Evolutionary conservation across 2,888 invertebrate species (phyloP), one percentile per base, ranked within the genome.

Genomic region (Agrypnus murinus): DNA sequence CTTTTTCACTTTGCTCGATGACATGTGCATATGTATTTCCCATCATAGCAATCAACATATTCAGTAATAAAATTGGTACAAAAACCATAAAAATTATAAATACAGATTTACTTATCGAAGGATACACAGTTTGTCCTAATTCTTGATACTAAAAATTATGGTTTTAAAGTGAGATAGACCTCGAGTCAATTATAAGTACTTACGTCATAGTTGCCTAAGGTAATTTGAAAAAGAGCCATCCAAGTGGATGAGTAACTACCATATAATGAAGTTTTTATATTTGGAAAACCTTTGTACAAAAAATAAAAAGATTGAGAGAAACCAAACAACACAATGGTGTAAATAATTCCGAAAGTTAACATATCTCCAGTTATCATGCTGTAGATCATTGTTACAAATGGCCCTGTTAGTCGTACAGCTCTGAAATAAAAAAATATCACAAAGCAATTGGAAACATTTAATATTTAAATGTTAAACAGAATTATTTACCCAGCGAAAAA

Each of bases 11-110:
- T 83, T 98, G 97, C 83, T 97, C 96, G 78, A 98, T 99, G 70
- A 99, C 97, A 79, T 96, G 95, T 0, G 97, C 96, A 84, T 99
- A 99, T 0, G 99, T 99, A 86, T 99, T 99, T 36, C 99, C 99
- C 99, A 99, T 99, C 99, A 99, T 99, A 74, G 99, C 99, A 76
- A 99, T 99, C 85, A 99, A 90, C 93, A 94, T 99, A 91, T 99
- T 99, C 10, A 99, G 90, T 80, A 99, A 87, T 57, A 99, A 87
- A 81, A 99, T 98, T 0, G 99, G 99, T 72, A 99, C 97, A 78
- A 99, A 93, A 66, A 99, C 95, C 97, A 99, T 98, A 84, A 99
- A 99, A 70, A 98, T 89, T 0, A 96, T 94, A 84, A 99, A 99
- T n/a, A 99, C 96, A 0, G 95, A 92, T 87, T 99, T 98, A 19